phyloP scores from a whole-genome alignment of 2,888 invertebrate species.

The Philaethria dido region DNA sequence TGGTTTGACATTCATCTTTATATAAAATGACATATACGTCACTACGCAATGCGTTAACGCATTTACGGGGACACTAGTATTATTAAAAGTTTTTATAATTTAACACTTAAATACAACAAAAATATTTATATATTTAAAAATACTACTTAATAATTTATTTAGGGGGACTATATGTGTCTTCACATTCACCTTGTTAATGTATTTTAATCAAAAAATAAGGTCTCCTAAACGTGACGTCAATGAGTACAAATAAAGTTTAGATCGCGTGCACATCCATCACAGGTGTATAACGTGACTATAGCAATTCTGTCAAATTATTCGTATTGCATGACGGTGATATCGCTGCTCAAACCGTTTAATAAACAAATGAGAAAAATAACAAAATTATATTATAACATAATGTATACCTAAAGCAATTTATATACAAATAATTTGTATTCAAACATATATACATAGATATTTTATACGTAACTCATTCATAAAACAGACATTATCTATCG shows the following conservation, averaged over 20 bases:
- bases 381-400: slow-evolving; percentile 32
- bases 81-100: too few species aligned
- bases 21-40: too few species aligned
- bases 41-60: too few species aligned
- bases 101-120: too few species aligned
- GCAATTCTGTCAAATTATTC: slow-evolving; percentile 49
- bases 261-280: slow-evolving; percentile 51
- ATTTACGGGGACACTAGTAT: too few species aligned
- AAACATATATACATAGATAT: slow-evolving; percentile 2
- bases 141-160: not conserved
- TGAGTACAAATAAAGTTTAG: slow-evolving; percentile 43
- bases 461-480: slow-evolving; percentile 32
- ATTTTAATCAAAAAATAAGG: slow-evolving; percentile 19
- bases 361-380: slow-evolving; percentile 37
- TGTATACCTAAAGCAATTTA: slow-evolving; percentile 3
- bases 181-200: not conserved
- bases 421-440: slow-evolving; percentile 8
- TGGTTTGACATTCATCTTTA: too few species aligned
- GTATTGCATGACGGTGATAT: slow-evolving; percentile 50
- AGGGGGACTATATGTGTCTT: not conserved
- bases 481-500: slow-evolving; percentile 32
- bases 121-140: not conserved
- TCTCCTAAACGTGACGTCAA: slow-evolving; percentile 41
- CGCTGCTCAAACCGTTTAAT: slow-evolving; percentile 44
- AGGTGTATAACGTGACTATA: slow-evolving; percentile 49